Percentiles rank a stretch among this genome's conserved stretches.
phyloP scores from a whole-genome alignment of 2,113 vertebrate genomes.

The Acanthisitta chloris region DNA sequence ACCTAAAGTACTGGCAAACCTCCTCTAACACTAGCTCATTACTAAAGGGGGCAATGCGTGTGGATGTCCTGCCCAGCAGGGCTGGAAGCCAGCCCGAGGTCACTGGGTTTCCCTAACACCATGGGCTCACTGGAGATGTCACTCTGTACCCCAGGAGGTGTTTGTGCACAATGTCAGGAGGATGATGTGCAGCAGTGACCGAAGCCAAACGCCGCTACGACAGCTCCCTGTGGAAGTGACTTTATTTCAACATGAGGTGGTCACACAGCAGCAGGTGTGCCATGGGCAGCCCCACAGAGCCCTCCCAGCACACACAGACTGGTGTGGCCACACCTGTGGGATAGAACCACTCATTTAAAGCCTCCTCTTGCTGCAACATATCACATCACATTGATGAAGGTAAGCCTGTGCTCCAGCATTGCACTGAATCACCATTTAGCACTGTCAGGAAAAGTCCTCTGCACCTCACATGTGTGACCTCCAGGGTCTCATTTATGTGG shows the following conservation, averaged over 20 bases:
- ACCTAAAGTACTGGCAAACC: too few relatives aligned
- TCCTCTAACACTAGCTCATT: too few relatives aligned
- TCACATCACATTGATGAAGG: background rate
- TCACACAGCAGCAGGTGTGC: accelerated
- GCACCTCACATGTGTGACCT: accelerated
- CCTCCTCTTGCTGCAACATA: too few relatives aligned
- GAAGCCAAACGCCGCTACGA: accelerated
- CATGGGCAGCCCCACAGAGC: background rate
- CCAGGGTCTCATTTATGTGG: accelerated
- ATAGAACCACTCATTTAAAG: accelerated
- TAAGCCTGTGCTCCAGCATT: background rate
- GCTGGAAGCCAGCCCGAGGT: too few relatives aligned
- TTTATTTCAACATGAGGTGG: too few relatives aligned
- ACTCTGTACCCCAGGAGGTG: too few relatives aligned
- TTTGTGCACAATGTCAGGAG: background rate
- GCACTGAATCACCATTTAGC: background rate
- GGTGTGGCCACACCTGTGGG: background rate
- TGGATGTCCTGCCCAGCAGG: too few relatives aligned
- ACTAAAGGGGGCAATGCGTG: too few relatives aligned
- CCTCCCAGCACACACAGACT: too few relatives aligned
- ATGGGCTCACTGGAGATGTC: too few relatives aligned
- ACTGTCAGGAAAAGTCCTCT: background rate
- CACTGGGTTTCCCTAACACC: too few relatives aligned
- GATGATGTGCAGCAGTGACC: accelerated
- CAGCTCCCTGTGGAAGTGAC: background rate